Percentiles rank a stretch among this genome's conserved stretches.
These are phyloP conservation scores for Sebastes matsubarae DNA, from an alignment of 2,797 vertebrate species.

Conservation along the genomic window DNA sequence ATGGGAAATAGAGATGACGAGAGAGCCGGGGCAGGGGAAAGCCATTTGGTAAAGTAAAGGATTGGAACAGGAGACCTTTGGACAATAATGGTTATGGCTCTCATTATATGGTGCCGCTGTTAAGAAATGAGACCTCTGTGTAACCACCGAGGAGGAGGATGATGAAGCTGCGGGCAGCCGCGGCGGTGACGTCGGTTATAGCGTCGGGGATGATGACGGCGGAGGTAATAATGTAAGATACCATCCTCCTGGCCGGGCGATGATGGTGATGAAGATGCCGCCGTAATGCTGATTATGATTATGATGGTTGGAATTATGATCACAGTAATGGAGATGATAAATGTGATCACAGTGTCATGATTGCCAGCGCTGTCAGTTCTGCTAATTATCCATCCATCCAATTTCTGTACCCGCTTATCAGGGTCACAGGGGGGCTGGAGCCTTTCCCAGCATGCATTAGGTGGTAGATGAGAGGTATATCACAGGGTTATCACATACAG, in stretches of 20 bases:
- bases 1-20: slow-evolving; percentile 59
- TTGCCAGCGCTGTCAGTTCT: slow-evolving; percentile 51
- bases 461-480: slow-evolving; percentile 22
- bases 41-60: slow-evolving; percentile 76
- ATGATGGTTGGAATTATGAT: slow-evolving; percentile 58
- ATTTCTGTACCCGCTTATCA: slow-evolving; percentile 32
- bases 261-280: slow-evolving; percentile 42
- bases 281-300: slow-evolving; percentile 53
- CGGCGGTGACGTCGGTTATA: background rate
- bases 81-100: slow-evolving; percentile 72
- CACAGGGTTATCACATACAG: slow-evolving; percentile 14
- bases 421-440: slow-evolving; percentile 47
- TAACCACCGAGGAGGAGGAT: slow-evolving; percentile 31
- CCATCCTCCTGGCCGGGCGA: slow-evolving; percentile 9
- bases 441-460: slow-evolving; percentile 53
- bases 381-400: slow-evolving; percentile 65
- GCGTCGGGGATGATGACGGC: background rate
- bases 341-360: slow-evolving; percentile 49
- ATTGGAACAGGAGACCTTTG: slow-evolving; percentile 72
- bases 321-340: slow-evolving; percentile 65
- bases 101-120: slow-evolving; percentile 68
- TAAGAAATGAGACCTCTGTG: slow-evolving; percentile 59
- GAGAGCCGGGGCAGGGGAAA: slow-evolving; percentile 58
- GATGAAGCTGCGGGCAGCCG: slow-evolving; percentile 30
- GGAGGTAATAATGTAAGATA: slow-evolving; percentile 39